Evolutionary conservation across 2,113 vertebrate genomes (phyloP), one percentile per base, ranked within the genome.

Genomic region (Hydrolagus affinis): DNA sequence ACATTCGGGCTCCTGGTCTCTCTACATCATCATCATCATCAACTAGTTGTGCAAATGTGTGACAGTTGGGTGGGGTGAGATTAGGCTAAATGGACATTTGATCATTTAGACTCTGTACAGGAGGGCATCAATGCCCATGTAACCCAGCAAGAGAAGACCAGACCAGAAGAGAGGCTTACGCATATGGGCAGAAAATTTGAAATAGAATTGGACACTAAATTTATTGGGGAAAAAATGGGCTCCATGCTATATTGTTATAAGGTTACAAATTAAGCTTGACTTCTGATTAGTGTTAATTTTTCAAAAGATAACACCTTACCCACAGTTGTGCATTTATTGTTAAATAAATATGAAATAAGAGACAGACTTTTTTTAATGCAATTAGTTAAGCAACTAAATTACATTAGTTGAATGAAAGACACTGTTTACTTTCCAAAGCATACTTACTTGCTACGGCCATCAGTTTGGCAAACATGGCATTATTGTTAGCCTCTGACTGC

Each of bases 371-470:
- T 9, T 56, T 74, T 57, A 75, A 56, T 3, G 30, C 17, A n/a
- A 21, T 7, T 56, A 75, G 19, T 17, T n/a, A 17, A 21, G 17
- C 28, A 44, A 44, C 32, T 56, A 75, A 21, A 56, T 75, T 8
- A 8, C 10, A 56, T 60, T 1, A 25, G 11, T 80, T 9, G 62
- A 80, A 80, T 62, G 7, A 80, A 28, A 23, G 17, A 80, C 21
- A 75, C 17, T 69, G 4, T 76, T 69, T 86, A 68, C 11, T 85
- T 25, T 2, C 21, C 30, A 28, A 59, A 44, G 88, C 15, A 86
- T 85, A 96, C 97, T 96, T 88, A 99, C 97, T 99, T 92, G 97
- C 95, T 89, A 99, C 96, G 87, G 94, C 98, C 96, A 99, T 97
- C 89, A 99, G 93, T 90, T 98, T 99, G 87, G 95, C 96, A 91